Percentiles rank a stretch among this genome's conserved stretches.
Conservation (phyloP, 2,888 invertebrate genomes). For the Eustalomyia histrio region DNA sequence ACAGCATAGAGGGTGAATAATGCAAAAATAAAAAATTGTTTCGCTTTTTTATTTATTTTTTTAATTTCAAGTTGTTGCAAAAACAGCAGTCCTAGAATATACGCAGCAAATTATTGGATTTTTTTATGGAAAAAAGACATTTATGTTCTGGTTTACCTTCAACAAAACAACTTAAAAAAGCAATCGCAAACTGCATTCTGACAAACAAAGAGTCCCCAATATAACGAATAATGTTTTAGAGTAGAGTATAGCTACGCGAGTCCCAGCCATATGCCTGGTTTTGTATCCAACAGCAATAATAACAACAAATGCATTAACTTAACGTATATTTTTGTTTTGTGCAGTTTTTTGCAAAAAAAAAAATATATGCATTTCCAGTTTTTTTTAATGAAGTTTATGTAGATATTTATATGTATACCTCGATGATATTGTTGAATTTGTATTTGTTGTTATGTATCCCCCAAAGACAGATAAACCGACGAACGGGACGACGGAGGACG, state of each 20-base stretch:
- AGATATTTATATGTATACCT: neutral
- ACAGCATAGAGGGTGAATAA: neutral
- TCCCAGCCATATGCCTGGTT: neutral
- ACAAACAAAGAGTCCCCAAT: conserved; percentile 26
- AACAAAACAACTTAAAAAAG: conserved; percentile 29
- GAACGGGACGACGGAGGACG: conserved; percentile 9
- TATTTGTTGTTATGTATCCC: neutral
- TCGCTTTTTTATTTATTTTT: neutral
- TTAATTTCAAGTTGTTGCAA: neutral
- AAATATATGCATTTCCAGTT: conserved; percentile 39
- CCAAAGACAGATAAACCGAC: neutral
- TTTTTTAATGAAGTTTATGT: neutral
- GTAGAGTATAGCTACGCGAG: neutral
- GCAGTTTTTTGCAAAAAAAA: neutral
- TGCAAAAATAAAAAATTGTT: too few species aligned
- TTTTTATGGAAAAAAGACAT: conserved; percentile 32
- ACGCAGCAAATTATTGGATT: neutral
- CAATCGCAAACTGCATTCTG: conserved; percentile 33
- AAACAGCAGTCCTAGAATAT: neutral
- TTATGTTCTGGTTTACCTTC: conserved; percentile 64
- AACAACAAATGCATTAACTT: conserved; percentile 17
- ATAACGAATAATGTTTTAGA: neutral
- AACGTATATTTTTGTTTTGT: conserved; percentile 13
- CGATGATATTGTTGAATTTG: conserved; percentile 1
- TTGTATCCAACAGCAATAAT: neutral